Percentiles rank a stretch among this genome's conserved stretches.
phyloP scores from a whole-genome alignment of 2,797 vertebrate genomes.

The Microctenopoma lineatum region DNA sequence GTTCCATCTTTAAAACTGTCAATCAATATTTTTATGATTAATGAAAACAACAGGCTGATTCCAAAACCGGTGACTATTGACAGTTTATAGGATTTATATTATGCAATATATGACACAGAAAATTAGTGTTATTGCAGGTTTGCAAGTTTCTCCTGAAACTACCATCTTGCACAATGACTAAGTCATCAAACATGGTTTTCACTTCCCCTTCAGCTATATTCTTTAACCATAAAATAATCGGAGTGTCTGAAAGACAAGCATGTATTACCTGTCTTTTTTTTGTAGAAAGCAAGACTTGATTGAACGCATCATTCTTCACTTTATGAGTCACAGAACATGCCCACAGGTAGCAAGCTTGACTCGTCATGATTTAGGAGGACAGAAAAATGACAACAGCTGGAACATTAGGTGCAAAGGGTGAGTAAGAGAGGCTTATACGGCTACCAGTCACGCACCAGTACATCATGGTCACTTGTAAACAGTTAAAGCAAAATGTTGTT shows the following conservation, averaged over 20 bases:
- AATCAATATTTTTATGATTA: constrained; percentile 23
- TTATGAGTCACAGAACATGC: constrained; percentile 38
- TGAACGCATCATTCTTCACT: constrained; percentile 32
- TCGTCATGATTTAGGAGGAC: constrained; percentile 21
- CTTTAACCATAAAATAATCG: constrained; percentile 16
- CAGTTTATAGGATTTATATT: constrained; percentile 38
- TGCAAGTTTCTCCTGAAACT: constrained; percentile 39
- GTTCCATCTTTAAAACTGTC: constrained; percentile 31
- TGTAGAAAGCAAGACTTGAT: constrained; percentile 1
- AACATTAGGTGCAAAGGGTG: constrained; percentile 41
- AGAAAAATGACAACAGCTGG: constrained; percentile 1
- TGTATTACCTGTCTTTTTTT: constrained; percentile 42
- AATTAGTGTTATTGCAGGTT: constrained; percentile 23
- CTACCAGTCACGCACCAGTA: constrained; percentile 11
- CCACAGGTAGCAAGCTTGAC: constrained; percentile 9
- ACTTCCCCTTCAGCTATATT: constrained; percentile 44
- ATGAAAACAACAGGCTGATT: constrained; percentile 19
- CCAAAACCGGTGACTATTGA: constrained; percentile 34
- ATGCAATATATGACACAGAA: constrained; percentile 42
- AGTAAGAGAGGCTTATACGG: constrained; percentile 23
- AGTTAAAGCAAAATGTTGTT: neutral
- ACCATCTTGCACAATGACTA: constrained; percentile 35
- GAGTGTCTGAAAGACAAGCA: constrained; percentile 15
- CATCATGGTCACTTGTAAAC: constrained; percentile 43
- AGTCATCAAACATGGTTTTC: constrained; percentile 12